Evolutionary conservation across 2,888 invertebrate genomes (phyloP).

Genomic region (Deilephila porcellus): DNA sequence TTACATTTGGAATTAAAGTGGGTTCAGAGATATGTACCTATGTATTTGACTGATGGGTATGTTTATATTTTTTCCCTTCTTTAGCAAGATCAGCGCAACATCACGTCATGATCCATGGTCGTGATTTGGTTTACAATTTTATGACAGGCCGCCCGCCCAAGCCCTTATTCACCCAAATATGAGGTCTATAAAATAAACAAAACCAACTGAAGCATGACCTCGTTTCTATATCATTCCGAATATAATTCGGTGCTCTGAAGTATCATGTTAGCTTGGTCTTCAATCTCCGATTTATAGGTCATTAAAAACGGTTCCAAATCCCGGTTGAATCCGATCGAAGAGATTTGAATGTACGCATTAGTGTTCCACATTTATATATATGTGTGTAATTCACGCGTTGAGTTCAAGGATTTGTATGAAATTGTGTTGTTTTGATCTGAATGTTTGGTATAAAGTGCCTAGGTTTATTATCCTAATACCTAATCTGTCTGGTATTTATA

Average conservation of each 20-base stretch:
- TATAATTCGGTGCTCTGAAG: neutral
- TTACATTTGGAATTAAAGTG: too few species aligned
- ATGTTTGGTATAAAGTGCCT: neutral
- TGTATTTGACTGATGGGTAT: too few species aligned
- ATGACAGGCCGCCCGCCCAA: too few species aligned
- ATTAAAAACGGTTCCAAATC: slow-evolving; percentile 26
- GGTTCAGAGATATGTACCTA: too few species aligned
- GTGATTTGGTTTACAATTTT: too few species aligned
- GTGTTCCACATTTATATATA: slow-evolving; percentile 3
- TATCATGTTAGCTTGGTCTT: neutral
- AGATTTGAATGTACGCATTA: neutral
- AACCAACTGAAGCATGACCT: neutral
- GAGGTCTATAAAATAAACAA: neutral
- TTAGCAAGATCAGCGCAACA: too few species aligned
- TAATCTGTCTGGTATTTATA: neutral
- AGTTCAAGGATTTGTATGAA: slow-evolving; percentile 20
- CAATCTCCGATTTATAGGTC: slow-evolving; percentile 32
- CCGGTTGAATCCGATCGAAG: neutral
- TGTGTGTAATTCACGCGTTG: neutral
- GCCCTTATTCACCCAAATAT: neutral
- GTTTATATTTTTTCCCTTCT: too few species aligned
- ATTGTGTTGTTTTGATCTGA: slow-evolving; percentile 1
- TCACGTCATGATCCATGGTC: too few species aligned
- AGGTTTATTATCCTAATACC: neutral
- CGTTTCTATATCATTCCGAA: neutral